phyloP scores from a whole-genome alignment of 2,888 invertebrate genomes.

The Apodemia mormo region DNA sequence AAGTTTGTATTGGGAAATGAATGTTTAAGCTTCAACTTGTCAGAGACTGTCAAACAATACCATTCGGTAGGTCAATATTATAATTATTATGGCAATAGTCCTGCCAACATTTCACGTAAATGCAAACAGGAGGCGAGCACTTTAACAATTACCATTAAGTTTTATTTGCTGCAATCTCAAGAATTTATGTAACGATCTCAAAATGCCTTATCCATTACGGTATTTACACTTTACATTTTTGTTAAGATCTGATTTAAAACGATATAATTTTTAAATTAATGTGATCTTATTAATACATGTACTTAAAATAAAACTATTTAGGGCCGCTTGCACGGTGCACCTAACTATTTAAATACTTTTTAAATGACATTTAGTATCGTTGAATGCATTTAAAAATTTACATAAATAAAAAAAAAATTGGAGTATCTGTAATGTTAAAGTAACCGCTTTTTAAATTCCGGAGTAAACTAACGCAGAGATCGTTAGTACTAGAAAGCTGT shows the following conservation, averaged over 20 bases:
- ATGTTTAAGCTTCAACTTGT: background rate
- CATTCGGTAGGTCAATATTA: background rate
- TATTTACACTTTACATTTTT: background rate
- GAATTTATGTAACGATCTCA: slow-evolving; percentile 5
- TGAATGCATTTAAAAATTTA: too few relatives aligned
- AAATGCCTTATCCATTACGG: background rate
- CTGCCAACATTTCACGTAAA: background rate
- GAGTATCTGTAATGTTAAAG: too few relatives aligned
- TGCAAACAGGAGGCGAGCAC: slow-evolving; percentile 2
- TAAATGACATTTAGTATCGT: too few relatives aligned
- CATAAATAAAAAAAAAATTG: too few relatives aligned
- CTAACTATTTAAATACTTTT: too few relatives aligned
- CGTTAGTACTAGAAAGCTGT: too few relatives aligned
- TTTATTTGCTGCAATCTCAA: slow-evolving; percentile 8
- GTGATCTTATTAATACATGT: too few relatives aligned
- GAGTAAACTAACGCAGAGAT: too few relatives aligned
- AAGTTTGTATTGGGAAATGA: background rate
- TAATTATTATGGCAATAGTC: background rate
- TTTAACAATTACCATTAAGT: slow-evolving; percentile 2
- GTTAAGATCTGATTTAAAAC: background rate
- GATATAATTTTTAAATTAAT: background rate
- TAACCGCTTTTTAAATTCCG: too few relatives aligned
- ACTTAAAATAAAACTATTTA: too few relatives aligned
- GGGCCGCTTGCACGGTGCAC: too few relatives aligned
- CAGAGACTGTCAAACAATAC: background rate